These are phyloP conservation scores for Sphaeridia pumilis DNA, from an alignment of 2,888 invertebrate species.

Conservation along the genomic window DNA sequence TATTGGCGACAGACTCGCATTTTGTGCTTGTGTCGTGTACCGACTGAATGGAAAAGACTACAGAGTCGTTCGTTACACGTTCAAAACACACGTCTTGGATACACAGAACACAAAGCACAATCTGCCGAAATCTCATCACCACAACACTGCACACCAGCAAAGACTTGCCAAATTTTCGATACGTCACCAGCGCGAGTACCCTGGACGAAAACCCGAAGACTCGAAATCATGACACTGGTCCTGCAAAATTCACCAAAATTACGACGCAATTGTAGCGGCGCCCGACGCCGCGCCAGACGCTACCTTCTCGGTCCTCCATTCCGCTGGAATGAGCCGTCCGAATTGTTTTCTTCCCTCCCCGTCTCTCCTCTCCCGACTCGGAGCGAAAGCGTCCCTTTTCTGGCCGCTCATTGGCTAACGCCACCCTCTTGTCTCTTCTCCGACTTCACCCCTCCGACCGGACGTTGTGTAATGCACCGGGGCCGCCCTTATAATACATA, in stretches of 20 bases:
- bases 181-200: conserved; percentile 16
- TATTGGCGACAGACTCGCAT: too few relatives aligned
- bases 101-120: too few relatives aligned
- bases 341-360: not conserved
- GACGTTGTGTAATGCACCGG: too few relatives aligned
- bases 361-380: not conserved
- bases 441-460: not conserved
- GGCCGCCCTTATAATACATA: too few relatives aligned
- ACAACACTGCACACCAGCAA: not conserved
- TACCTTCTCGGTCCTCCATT: not conserved
- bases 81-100: not conserved
- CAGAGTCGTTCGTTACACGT: too few relatives aligned
- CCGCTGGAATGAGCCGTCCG: conserved; percentile 1
- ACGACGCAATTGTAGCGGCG: not conserved
- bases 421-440: not conserved
- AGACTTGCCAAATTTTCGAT: conserved; percentile 2
- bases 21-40: too few relatives aligned
- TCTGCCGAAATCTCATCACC: not conserved
- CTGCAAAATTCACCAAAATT: not conserved
- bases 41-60: too few relatives aligned
- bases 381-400: not conserved
- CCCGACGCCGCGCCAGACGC: not conserved
- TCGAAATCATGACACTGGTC: not conserved
- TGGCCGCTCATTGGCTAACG: not conserved
- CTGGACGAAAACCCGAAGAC: conserved; percentile 13